Percentiles rank a stretch among this genome's conserved stretches.
These are phyloP conservation scores for Leptatherina wallacei DNA, from an alignment of 2,797 vertebrate genomes.

Conservation along the genomic window DNA sequence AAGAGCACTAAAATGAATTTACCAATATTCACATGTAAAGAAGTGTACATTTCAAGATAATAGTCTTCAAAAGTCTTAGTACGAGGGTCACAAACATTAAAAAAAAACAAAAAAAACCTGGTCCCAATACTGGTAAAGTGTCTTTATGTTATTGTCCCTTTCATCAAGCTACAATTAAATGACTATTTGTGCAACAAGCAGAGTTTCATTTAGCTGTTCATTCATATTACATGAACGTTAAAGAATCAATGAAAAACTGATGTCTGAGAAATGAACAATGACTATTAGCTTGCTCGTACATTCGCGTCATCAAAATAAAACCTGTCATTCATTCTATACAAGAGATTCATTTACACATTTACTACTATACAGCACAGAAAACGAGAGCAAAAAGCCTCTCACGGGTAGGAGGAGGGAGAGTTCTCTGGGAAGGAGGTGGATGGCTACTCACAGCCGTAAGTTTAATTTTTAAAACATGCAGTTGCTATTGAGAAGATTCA, in stretches of 20 bases:
- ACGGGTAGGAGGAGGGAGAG: conserved; percentile 8
- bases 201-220: conserved; percentile 34
- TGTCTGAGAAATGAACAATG: conserved; percentile 26
- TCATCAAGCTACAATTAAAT: conserved; percentile 46
- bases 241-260: conserved; percentile 25
- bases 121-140: conserved; percentile 65
- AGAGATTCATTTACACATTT: conserved; percentile 74
- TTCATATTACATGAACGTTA: conserved; percentile 19
- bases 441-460: conserved; percentile 51
- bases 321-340: conserved; percentile 75
- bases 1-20: conserved; percentile 20
- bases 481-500: conserved; percentile 67
- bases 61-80: conserved; percentile 21
- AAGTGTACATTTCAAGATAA: conserved; percentile 38
- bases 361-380: conserved; percentile 70
- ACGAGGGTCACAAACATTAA: conserved; percentile 41
- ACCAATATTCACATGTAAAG: conserved; percentile 20
- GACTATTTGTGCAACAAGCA: conserved; percentile 56
- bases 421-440: conserved; percentile 37
- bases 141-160: conserved; percentile 72
- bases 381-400: conserved; percentile 57
- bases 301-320: conserved; percentile 68
- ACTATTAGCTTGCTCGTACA: conserved; percentile 66
- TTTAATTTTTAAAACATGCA: conserved; percentile 73
- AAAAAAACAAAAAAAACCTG: conserved; percentile 18